Conservation (phyloP, 2,888 invertebrate genomes). For the Salpingus planirostris region DNA sequence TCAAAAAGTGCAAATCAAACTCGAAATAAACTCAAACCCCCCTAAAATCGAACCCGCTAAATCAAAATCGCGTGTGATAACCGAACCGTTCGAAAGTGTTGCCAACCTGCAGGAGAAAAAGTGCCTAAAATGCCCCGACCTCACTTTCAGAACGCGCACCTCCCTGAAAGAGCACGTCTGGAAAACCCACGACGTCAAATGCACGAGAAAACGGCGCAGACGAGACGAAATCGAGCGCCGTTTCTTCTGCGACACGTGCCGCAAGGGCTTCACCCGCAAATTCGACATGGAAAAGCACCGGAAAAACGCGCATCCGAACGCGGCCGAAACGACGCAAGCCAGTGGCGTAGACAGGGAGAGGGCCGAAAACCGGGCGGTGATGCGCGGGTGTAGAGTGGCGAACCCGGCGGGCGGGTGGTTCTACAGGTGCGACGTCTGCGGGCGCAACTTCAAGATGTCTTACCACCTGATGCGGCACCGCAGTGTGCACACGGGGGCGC, state of each 20-base stretch:
- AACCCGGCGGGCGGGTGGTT: conserved; percentile 24
- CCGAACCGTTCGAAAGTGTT: too few species aligned
- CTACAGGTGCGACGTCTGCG: conserved; percentile 42
- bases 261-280: conserved; percentile 34
- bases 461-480: conserved; percentile 43
- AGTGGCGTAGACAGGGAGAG: conserved; percentile 9
- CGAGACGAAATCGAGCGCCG: conserved; percentile 27
- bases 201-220: conserved; percentile 22
- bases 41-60: too few species aligned
- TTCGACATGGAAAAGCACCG: conserved; percentile 35
- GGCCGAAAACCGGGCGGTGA: background rate
- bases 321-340: conserved; percentile 2
- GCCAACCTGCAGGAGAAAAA: too few species aligned
- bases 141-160: conserved; percentile 19
- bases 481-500: conserved; percentile 41
- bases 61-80: too few species aligned
- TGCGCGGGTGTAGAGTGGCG: background rate
- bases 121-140: conserved; percentile 14
- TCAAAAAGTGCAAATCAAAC: too few species aligned
- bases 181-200: conserved; percentile 18
- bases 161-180: conserved; percentile 23
- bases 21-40: too few species aligned
- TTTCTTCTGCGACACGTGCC: conserved; percentile 32
- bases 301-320: background rate
- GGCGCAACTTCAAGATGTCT: conserved; percentile 30